phyloP scores from a whole-genome alignment of 37 sponge, comb jelly and placozoan genomes.

The Ephydatia muelleri region DNA sequence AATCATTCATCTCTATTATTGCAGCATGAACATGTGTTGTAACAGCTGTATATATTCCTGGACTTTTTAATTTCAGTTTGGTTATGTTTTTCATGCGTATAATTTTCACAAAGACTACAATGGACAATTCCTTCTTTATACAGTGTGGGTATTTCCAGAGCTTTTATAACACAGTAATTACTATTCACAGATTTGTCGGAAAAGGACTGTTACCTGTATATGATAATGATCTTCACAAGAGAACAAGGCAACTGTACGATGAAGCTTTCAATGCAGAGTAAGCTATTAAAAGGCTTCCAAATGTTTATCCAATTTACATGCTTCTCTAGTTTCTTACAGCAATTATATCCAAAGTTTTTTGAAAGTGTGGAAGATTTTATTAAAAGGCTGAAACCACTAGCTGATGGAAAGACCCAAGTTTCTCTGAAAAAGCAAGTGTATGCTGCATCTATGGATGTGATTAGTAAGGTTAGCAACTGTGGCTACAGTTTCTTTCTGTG shows the following conservation, averaged over 20 bases:
- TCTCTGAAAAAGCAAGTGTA: neutral
- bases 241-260: neutral
- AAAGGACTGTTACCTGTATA: neutral
- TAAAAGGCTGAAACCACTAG: neutral
- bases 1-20: too few species aligned
- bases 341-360: neutral
- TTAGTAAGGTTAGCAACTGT: neutral
- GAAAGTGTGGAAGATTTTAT: neutral
- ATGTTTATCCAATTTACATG: neutral
- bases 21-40: too few species aligned
- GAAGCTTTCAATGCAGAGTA: neutral
- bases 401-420: neutral
- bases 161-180: neutral
- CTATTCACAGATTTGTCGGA: neutral
- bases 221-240: neutral
- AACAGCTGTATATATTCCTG: too few species aligned
- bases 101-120: too few species aligned
- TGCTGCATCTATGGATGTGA: neutral
- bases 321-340: neutral
- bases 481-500: too few species aligned
- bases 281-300: neutral
- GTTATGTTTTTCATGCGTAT: too few species aligned
- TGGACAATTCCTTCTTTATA: too few species aligned
- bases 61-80: too few species aligned
- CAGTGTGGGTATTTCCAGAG: too few species aligned